Base-by-base conservation (phyloP, 2,888 invertebrate species). In the Drosophila colorata region DNA sequence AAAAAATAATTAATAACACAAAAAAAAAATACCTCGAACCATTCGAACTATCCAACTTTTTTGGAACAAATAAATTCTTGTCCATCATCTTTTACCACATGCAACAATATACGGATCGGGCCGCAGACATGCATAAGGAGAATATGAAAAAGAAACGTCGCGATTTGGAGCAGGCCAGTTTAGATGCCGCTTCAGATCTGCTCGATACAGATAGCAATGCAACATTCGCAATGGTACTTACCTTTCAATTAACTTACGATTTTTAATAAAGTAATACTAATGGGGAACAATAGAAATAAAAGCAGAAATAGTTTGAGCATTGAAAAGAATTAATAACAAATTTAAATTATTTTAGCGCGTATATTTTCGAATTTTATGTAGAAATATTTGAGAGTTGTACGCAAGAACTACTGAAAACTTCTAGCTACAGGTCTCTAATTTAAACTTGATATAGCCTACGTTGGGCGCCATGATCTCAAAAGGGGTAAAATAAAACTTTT, bases 121-220 rank as follows among this genome's bases (percentile, higher is more conserved):
- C 92, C 89, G 92, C 92, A 91, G 96, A 96, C 91, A 94, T 94
- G 92, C 96, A 96, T 92, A 93, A 95, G 80, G 97, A 98, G 93
- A 97, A 96, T 90, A 95, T 97, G 95, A 97, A 97, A 94, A 96
- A 96, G 93, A 96, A 97, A 92, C 94, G 96, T 87, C 94, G 96
- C 74, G 97, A 97, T 93, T 94, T 97, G 93, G 97, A 97, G 92
- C 96, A 97, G 80, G 95, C 96, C 47, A 96, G 96, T 78, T 94
- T 97, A 93, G 97, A 97, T 90, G 96, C 97, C 41, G 95, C 96
- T 47, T 96, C 97, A 40, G 97, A 97, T 91, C 94, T 97, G 74
- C 94, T 97, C 90, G 97, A 98, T 90, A 95, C 96, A 31, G 98
- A 98, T 92, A 97, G 97, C 92, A 95, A 96, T 90, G 95, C 97